A percentile compares a stretch with the other conserved stretches of the same genome.
These are phyloP conservation scores for Nezara viridula DNA, from an alignment of 2,888 invertebrate species.

Conservation along the genomic window DNA sequence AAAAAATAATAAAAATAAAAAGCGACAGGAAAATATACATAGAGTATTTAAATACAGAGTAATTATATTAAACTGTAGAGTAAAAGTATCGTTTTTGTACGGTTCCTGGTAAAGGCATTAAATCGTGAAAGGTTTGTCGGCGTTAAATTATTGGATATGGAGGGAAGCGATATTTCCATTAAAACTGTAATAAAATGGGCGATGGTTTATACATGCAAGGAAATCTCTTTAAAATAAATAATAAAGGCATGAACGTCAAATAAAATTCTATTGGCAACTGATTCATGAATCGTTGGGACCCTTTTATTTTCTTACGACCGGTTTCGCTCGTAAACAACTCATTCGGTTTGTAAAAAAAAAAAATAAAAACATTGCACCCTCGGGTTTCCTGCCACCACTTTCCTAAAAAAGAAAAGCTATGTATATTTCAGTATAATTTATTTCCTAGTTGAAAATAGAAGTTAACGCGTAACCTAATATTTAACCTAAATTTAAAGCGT, in stretches of 20 bases:
- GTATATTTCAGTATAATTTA: neutral
- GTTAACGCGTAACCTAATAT: too few relatives aligned
- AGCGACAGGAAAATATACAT: neutral
- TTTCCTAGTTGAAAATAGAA: neutral
- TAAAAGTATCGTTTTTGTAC: neutral
- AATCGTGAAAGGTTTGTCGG: conserved; percentile 44
- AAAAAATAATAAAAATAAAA: too few relatives aligned
- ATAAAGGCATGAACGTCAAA: conserved; percentile 56
- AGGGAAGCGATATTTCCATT: conserved; percentile 52
- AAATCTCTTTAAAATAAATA: conserved; percentile 54
- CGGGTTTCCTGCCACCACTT: neutral
- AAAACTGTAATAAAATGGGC: conserved; percentile 43
- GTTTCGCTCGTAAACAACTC: conserved; percentile 39
- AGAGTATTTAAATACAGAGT: neutral
- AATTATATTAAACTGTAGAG: neutral
- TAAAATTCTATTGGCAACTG: conserved; percentile 47
- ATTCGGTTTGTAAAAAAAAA: neutral
- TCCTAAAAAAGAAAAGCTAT: neutral
- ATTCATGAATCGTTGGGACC: neutral
- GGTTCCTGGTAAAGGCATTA: conserved; percentile 50
- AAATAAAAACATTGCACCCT: neutral
- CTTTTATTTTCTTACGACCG: conserved; percentile 14
- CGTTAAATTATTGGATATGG: conserved; percentile 35
- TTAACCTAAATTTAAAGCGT: too few relatives aligned
- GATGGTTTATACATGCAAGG: conserved; percentile 26